Evolutionary conservation across 2,797 vertebrate species (phyloP).

Genomic region (Percopsis omiscomaycus): DNA sequence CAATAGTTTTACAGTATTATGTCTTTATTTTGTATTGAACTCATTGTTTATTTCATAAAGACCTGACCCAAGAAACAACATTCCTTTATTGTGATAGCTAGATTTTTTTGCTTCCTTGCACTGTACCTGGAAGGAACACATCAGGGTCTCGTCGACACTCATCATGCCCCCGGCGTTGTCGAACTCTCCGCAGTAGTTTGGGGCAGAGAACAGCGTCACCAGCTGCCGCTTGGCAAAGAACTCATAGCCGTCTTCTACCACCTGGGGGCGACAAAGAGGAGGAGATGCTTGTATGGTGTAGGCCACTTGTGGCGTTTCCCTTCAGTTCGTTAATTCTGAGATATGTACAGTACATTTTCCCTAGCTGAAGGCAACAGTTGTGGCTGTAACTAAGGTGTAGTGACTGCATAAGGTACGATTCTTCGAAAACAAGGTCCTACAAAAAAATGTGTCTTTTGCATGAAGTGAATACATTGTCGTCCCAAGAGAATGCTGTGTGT

Average conservation of each 20-base stretch:
- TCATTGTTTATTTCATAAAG: too few relatives aligned
- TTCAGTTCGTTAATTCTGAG: background rate
- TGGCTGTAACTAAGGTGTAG: too few relatives aligned
- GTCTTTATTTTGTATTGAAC: too few relatives aligned
- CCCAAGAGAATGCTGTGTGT: background rate
- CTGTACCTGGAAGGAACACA: slow-evolving; percentile 94
- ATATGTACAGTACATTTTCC: too few relatives aligned
- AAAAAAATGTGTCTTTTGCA: background rate
- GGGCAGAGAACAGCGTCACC: slow-evolving; percentile 93
- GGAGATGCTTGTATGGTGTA: background rate
- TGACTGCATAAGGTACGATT: too few relatives aligned
- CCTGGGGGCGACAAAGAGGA: slow-evolving; percentile 73
- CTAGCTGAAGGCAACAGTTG: too few relatives aligned
- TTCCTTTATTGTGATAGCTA: background rate
- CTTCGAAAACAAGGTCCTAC: too few relatives aligned
- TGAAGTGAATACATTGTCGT: background rate
- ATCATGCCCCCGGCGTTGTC: slow-evolving; percentile 96
- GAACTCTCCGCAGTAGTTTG: slow-evolving; percentile 95
- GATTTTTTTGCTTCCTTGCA: background rate
- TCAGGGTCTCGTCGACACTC: slow-evolving; percentile 94
- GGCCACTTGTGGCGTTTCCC: background rate
- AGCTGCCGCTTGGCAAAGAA: slow-evolving; percentile 95
- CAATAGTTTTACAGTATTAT: too few relatives aligned
- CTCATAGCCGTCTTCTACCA: slow-evolving; percentile 94
- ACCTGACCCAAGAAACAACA: too few relatives aligned